Conservation (phyloP, 1,140 invertebrate genomes). For the Pogonognathellus flavescens region DNA sequence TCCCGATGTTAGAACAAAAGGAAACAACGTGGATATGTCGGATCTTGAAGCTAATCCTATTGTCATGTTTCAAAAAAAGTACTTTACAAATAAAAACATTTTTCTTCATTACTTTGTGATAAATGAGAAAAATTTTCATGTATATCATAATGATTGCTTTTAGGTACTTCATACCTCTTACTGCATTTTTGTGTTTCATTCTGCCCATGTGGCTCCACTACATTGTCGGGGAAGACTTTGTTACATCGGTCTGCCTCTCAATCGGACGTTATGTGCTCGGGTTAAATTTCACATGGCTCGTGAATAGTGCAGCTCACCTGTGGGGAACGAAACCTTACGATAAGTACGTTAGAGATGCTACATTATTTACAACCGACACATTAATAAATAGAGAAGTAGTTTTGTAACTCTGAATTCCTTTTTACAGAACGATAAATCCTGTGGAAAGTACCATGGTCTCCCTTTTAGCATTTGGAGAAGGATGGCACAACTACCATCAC, state of each 20-base stretch:
- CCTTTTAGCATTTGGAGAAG: conserved; percentile 83
- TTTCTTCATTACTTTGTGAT: too few relatives aligned
- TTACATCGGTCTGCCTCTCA: conserved; percentile 68
- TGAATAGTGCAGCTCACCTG: conserved; percentile 74
- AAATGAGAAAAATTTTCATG: too few relatives aligned
- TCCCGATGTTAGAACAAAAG: conserved; percentile 71
- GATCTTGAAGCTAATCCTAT: conserved; percentile 74
- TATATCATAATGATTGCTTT: background rate
- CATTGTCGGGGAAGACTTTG: conserved; percentile 73
- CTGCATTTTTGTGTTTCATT: conserved; percentile 79
- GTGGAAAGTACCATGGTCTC: conserved; percentile 80
- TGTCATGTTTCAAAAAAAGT: conserved; percentile 71
- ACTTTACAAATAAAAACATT: background rate
- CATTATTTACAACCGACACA: too few relatives aligned
- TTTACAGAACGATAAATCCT: conserved; percentile 77
- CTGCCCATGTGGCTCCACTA: conserved; percentile 75
- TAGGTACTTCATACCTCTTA: conserved; percentile 58
- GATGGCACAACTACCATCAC: conserved; percentile 97
- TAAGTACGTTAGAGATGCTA: conserved; percentile 69
- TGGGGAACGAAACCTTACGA: conserved; percentile 71
- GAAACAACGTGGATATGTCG: conserved; percentile 72
- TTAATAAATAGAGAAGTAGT: background rate
- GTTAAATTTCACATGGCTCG: conserved; percentile 59
- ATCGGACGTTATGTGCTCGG: conserved; percentile 57
- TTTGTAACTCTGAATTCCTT: conserved; percentile 15